These are phyloP conservation scores for Sterrhoptilus dennistouni DNA, from an alignment of 2,113 vertebrate species.

Conservation along the genomic window DNA sequence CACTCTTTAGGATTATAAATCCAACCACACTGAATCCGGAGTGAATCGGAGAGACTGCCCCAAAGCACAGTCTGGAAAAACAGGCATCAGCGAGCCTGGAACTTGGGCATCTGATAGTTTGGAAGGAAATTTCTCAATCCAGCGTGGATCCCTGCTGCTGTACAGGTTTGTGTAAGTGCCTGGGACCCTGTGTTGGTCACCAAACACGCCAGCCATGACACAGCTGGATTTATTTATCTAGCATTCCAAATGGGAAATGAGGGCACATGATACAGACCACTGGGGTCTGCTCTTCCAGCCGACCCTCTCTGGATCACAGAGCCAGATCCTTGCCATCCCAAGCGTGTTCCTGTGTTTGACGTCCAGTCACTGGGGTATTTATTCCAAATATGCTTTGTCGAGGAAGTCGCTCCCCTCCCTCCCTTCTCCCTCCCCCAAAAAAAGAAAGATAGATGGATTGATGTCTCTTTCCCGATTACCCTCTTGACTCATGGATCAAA, in stretches of 20 bases:
- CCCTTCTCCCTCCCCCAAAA: not conserved
- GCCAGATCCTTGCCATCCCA: slow-evolving; percentile 22
- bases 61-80: not conserved
- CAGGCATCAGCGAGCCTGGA: not conserved
- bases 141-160: not conserved
- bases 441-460: not conserved
- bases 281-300: not conserved
- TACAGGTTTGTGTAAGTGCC: not conserved
- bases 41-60: not conserved
- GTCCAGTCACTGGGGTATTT: slow-evolving; percentile 29
- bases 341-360: not conserved
- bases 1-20: slow-evolving; percentile 30
- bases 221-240: not conserved
- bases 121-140: slow-evolving; percentile 9
- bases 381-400: not conserved
- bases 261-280: not conserved
- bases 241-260: not conserved
- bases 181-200: not conserved
- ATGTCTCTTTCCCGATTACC: not conserved
- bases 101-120: not conserved
- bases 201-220: not conserved
- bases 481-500: slow-evolving; percentile 48
- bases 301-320: not conserved
- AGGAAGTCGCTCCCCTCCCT: not conserved
- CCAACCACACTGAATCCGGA: slow-evolving; percentile 10